Base-by-base conservation (phyloP, 2,113 vertebrate species). In the Rafetus swinhoei region DNA sequence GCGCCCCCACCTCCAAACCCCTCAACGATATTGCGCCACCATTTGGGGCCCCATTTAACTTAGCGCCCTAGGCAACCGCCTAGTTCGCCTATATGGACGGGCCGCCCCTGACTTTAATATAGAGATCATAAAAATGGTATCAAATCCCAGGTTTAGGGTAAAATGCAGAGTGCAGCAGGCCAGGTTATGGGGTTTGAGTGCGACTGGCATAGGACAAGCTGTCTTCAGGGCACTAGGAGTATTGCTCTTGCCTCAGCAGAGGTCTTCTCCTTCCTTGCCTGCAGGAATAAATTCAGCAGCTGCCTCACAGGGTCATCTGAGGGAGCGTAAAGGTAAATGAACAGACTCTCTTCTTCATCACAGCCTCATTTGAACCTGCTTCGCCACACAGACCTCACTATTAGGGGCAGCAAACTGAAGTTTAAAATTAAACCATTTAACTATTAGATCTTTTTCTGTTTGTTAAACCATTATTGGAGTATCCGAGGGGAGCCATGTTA, bases 341-440 rank as follows among this genome's bases (percentile, higher is more conserved):
- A 5, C 27, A 14, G 22, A 10, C 76, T 90, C 72, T 74, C 14
- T 0, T 16, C 65, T 27, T 21, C 45, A 45, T 76, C 72, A 57
- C 19, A 3, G 65, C 4, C 0, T n/a, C 12, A 0, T 32, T 59
- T 27, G 39, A 57, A 1, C 24, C 22, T 35, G 50, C 9, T 18
- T 54, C 29, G 0, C 24, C 0, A 2, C 12, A 85, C 57, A 5
- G 57, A 29, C 19, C 1, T 9, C 3, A 56, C 3, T 11, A 2
- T 5, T 29, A 79, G 62, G 60, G 81, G 25, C 50, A 25, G 24
- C 92, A 22, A 83, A 69, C 3, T 11, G 21, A 60, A 52, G 85
- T 35, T 84, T 72, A 57, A 79, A 85, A 77, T 35, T 12, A 2
- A 13, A 0, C 15, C 4, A 22, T 81, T 86, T 89, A 32, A 39